Conservation (phyloP, 1,140 invertebrate species). For the Pogonus chalceus region DNA sequence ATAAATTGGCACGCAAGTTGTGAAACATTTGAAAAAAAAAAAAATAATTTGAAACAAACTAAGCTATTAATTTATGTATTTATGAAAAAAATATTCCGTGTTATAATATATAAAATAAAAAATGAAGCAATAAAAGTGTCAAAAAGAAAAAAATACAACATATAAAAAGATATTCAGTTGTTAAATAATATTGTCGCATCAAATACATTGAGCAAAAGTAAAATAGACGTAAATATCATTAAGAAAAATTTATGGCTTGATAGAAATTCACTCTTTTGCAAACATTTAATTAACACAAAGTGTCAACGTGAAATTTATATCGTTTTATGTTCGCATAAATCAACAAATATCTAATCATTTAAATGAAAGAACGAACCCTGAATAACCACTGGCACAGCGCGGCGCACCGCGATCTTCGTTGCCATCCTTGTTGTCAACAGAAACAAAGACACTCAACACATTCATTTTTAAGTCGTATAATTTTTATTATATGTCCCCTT, state of each 20-base stretch:
- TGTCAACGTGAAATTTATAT: background rate
- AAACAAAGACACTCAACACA: conserved; percentile 2
- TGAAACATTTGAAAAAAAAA: too few relatives aligned
- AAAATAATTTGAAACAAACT: too few relatives aligned
- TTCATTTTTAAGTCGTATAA: conserved; percentile 3
- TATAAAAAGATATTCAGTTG: too few relatives aligned
- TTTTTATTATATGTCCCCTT: conserved; percentile 2
- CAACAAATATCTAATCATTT: conserved; percentile 5
- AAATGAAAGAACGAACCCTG: background rate
- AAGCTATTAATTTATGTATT: too few relatives aligned
- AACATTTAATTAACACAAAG: background rate
- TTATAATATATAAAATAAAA: too few relatives aligned
- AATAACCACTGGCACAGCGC: background rate
- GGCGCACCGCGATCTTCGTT: too few relatives aligned
- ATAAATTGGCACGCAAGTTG: too few relatives aligned
- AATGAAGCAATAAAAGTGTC: too few relatives aligned
- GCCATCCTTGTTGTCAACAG: background rate
- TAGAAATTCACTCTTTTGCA: conserved; percentile 6
- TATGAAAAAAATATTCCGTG: too few relatives aligned
- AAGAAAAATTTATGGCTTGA: background rate
- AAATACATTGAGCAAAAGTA: background rate
- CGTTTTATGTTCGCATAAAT: background rate
- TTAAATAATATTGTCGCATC: too few relatives aligned
- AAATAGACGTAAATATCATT: conserved; percentile 3
- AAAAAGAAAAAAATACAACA: too few relatives aligned